Evolutionary conservation across 1,140 invertebrate genomes (phyloP), one percentile per base, ranked within the genome.

Genomic region (Drosophila fuyamai): DNA sequence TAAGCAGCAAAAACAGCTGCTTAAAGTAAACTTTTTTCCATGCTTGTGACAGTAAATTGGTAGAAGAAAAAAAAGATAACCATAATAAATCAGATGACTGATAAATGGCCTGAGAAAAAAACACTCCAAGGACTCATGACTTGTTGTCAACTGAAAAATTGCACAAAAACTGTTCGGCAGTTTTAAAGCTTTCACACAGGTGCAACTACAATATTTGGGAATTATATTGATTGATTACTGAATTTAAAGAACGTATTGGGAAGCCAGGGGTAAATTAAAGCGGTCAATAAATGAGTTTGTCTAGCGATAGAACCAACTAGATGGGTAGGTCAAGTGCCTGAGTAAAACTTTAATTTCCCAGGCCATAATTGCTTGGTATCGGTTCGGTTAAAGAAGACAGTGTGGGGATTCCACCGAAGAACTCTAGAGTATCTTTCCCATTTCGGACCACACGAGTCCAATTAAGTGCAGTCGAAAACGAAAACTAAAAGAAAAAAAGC

Each of bases 401-500:
- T 27, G 36, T 18, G 43, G 57, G 32, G 66, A 67, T 71, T 71
- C 66, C 68, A 50, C 29, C 16, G 13, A n/a, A 43, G 56, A 29
- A 58, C 29, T 16, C 43, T 57, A 16, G 29, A 27, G 16, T 55
- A 43, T 55, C 53, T 58, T 71, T 41, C 54, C 68, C 74, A 68
- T 60, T 77, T 76, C 55, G 63, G 73, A 77, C 74, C 72, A 76
- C 73, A 76, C 73, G 73, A 66, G 60, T 57, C 73, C 72, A 76
- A 76, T 76, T 74, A 48, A 75, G 53, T 58, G 36, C 36, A 48
- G 55, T 53, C 29, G 50, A 47, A 62, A 74, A 23, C 46, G 44
- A 36, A 16, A 74, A 44, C 3, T 2, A 41, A 32, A 14, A 16
- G 29, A 38, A 16, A 32, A 51, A 53, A 47, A 18, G 35, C 4